Evolutionary conservation across 2,113 vertebrate genomes (phyloP).

Genomic region (Heterotilapia buettikoferi): DNA sequence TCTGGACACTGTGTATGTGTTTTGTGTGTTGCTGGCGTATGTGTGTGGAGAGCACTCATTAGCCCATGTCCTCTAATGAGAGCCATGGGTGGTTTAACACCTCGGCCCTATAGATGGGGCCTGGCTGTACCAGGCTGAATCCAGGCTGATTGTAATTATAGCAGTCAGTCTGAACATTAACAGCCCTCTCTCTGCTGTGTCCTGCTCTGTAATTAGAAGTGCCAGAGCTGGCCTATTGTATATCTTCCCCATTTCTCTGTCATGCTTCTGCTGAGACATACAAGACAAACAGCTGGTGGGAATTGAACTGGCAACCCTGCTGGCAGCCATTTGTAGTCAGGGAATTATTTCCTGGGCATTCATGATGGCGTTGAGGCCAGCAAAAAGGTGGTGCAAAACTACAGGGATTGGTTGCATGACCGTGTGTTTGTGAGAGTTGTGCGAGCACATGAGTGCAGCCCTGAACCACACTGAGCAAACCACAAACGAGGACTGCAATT

Average conservation of each 20-base stretch:
- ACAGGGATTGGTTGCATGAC: conserved; percentile 9
- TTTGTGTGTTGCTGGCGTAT: not conserved
- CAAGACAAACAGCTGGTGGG: conserved; percentile 42
- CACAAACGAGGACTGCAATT: conserved; percentile 64
- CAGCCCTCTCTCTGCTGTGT: conserved; percentile 7
- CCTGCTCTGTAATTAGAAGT: conserved; percentile 63
- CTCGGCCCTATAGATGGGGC: conserved; percentile 33
- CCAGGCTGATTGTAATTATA: conserved; percentile 63
- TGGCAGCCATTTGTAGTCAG: conserved; percentile 7
- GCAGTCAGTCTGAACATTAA: conserved; percentile 40
- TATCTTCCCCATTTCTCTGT: conserved; percentile 16
- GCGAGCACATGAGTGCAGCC: not conserved
- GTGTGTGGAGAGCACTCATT: conserved; percentile 57
- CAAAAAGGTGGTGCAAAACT: conserved; percentile 39
- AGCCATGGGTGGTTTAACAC: conserved; percentile 65
- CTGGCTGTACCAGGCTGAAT: conserved; percentile 43
- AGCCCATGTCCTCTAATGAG: conserved; percentile 59
- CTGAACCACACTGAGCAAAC: conserved; percentile 48
- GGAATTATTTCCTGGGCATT: conserved; percentile 13
- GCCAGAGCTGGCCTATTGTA: conserved; percentile 43
- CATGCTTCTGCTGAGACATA: not conserved
- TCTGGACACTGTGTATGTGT: conserved; percentile 16
- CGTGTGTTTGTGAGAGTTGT: not conserved
- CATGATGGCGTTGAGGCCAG: conserved; percentile 33
- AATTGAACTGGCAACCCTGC: conserved; percentile 43